These are phyloP conservation scores for Mimachlamys varia DNA, from an alignment of 2,888 invertebrate genomes.

Conservation along the genomic window DNA sequence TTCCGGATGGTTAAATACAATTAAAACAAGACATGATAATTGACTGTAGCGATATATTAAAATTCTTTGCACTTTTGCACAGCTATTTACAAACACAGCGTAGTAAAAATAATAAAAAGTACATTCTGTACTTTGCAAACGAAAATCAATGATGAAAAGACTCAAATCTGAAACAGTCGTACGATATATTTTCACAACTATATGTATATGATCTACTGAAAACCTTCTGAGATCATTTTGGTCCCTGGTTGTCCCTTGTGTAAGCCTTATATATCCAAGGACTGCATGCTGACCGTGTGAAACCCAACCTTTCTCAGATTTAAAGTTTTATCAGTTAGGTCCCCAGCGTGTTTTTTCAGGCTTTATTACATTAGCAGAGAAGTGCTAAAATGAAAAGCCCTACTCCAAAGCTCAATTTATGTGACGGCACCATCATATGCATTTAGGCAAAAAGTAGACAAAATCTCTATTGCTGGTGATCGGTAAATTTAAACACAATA, in stretches of 20 bases:
- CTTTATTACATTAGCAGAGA: neutral
- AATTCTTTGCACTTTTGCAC: too few relatives aligned
- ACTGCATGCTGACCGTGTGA: neutral
- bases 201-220: too few relatives aligned
- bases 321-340: neutral
- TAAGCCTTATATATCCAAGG: neutral
- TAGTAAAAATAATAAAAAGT: neutral
- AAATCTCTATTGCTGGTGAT: neutral
- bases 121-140: too few relatives aligned
- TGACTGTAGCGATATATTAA: too few relatives aligned
- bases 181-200: too few relatives aligned
- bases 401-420: neutral
- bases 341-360: neutral
- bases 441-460: slow-evolving; percentile 4
- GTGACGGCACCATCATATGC: neutral
- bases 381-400: neutral
- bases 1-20: too few relatives aligned
- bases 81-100: too few relatives aligned
- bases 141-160: neutral
- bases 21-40: too few relatives aligned
- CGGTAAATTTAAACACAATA: neutral
- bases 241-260: neutral
- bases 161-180: neutral
- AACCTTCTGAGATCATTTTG: neutral
- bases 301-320: neutral